Percentiles rank a stretch among this genome's conserved stretches.
phyloP scores from a whole-genome alignment of 2,797 vertebrate species.

The Sebastes umbrosus region DNA sequence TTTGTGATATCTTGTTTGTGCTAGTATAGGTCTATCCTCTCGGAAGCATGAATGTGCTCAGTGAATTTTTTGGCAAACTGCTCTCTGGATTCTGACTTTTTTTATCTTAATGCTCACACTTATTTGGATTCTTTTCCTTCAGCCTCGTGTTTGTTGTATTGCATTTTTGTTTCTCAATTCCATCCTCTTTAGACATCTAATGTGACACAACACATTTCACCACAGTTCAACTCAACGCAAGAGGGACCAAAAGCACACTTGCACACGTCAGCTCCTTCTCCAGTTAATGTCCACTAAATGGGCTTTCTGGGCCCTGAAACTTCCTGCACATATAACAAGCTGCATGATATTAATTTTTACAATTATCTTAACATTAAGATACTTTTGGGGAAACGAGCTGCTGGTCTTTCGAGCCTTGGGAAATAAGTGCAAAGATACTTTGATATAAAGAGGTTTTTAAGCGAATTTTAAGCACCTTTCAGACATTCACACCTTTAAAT shows the following conservation, averaged over 20 bases:
- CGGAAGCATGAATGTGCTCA: background rate
- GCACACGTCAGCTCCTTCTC: conserved; percentile 3
- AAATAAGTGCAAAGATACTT: background rate
- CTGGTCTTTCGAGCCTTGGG: background rate
- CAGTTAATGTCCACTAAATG: background rate
- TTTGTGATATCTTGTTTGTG: background rate
- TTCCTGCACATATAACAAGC: background rate
- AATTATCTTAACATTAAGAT: background rate
- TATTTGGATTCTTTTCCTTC: background rate
- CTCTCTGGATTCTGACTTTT: background rate
- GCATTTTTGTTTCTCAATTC: background rate
- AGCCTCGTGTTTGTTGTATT: background rate
- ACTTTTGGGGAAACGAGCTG: background rate
- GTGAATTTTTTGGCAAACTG: background rate
- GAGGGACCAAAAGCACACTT: background rate
- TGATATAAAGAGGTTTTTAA: background rate
- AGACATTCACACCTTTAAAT: background rate
- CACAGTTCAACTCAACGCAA: background rate
- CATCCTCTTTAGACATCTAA: background rate
- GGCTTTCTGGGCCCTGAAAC: background rate
- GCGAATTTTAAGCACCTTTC: background rate
- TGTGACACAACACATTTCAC: background rate
- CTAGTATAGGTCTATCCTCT: background rate
- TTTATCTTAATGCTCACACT: background rate
- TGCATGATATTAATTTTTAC: conserved; percentile 1